Conservation (phyloP, 2,888 invertebrate genomes). For the Myathropa florea region DNA sequence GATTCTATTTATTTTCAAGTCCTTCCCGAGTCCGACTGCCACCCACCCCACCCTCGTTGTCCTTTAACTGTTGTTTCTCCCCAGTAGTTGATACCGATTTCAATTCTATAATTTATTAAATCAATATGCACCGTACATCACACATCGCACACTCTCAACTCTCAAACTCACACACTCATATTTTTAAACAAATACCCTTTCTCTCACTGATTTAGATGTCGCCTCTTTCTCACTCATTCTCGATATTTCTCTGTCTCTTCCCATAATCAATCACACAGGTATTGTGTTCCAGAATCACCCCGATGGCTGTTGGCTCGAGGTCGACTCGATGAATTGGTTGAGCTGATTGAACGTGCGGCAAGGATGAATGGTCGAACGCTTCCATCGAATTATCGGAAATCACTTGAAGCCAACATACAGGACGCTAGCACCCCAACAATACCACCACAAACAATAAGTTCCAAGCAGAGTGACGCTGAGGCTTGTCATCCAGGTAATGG, state of each 20-base stretch:
- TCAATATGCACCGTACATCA: constrained; percentile 50
- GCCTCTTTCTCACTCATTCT: neutral
- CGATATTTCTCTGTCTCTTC: neutral
- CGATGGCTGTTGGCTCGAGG: constrained; percentile 89
- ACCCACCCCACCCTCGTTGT: neutral
- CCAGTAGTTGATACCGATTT: constrained; percentile 53
- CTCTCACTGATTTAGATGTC: constrained; percentile 5
- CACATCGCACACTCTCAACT: constrained; percentile 9
- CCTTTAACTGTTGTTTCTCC: constrained; percentile 52
- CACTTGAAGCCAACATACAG: constrained; percentile 78
- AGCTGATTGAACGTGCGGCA: constrained; percentile 85
- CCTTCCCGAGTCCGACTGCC: neutral
- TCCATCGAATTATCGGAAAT: constrained; percentile 86
- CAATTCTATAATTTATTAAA: constrained; percentile 69
- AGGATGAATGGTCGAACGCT: constrained; percentile 84
- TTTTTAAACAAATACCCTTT: constrained; percentile 5
- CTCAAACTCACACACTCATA: neutral
- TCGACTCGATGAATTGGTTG: constrained; percentile 85
- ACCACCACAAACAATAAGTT: constrained; percentile 76
- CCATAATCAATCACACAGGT: constrained; percentile 81
- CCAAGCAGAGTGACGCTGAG: constrained; percentile 76
- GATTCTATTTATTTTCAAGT: constrained; percentile 63
- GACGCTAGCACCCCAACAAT: constrained; percentile 15
- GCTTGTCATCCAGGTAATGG: constrained; percentile 70
- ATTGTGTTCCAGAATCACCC: constrained; percentile 89